Evolutionary conservation across 2,113 vertebrate species (phyloP).

Genomic region (Mormoops blainvillei): DNA sequence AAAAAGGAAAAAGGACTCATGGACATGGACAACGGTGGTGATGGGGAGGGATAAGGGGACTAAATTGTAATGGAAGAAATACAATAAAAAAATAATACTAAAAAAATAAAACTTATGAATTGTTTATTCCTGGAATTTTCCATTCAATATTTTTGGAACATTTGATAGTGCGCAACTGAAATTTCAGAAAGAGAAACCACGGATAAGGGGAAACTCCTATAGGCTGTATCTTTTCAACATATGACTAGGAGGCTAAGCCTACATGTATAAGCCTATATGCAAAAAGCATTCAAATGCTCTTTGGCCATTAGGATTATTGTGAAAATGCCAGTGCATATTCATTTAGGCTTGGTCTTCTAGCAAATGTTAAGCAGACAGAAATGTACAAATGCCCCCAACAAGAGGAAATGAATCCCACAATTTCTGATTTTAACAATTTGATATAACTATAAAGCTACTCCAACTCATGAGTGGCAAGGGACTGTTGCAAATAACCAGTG

Average conservation of each 20-base stretch:
- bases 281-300: too few relatives aligned
- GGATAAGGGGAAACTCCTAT: neutral
- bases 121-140: neutral
- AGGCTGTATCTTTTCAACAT: neutral
- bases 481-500: neutral
- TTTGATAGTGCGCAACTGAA: neutral
- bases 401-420: neutral
- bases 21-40: too few relatives aligned
- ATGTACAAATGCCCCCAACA: neutral
- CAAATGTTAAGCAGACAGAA: neutral
- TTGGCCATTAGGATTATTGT: neutral
- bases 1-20: too few relatives aligned
- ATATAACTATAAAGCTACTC: neutral
- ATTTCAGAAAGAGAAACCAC: neutral
- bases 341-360: neutral
- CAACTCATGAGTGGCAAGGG: neutral
- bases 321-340: neutral
- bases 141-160: neutral
- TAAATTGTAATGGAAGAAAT: too few relatives aligned
- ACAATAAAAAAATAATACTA: neutral
- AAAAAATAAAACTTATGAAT: neutral
- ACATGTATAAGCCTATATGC: too few relatives aligned
- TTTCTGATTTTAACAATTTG: neutral
- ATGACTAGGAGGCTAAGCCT: neutral
- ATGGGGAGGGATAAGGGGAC: too few relatives aligned